Base-by-base conservation (phyloP, 2,113 vertebrate species). In the Tetrao urogallus region DNA sequence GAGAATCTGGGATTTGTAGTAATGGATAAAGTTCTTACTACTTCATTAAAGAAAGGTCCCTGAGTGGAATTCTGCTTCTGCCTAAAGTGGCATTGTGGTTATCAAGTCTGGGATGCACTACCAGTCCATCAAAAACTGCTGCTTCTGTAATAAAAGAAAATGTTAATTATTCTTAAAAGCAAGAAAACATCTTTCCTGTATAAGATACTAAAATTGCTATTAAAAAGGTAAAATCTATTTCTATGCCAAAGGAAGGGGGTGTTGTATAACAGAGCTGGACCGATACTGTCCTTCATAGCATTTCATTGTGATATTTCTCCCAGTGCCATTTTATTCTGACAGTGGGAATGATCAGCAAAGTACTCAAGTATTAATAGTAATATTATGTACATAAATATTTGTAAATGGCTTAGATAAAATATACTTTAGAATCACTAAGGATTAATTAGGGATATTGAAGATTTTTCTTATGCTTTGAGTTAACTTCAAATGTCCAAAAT, bases 1-100 rank as follows among this genome's bases (percentile, higher is more conserved):
- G 64, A 88, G 75, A 67, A 92, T 43, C 21, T 88, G 10, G 18
- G 28, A 40, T 91, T 89, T 92, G 52, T 71, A 94, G 56, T 60
- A 91, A 66, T 57, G 74, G 75, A 67, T 75, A 36, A 36, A 82
- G 36, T 92, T 89, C 70, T 80, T 83, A 42, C 36, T 48, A 28
- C 50, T 90, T 77, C 73, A 52, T 57, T 11, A 0, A 71, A 91
- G 43, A 94, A 89, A 76, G 4, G 13, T 8, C 73, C 24, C 58
- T 63, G 32, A 88, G 63, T 34, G 38, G 50, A 88, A 66, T 61
- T 86, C 65, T 45, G 27, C 16, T 78, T 65, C 30, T 48, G 52
- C 64, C 20, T 21, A 54, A 89, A 78, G 10, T 74, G 2, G 0
- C 1, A 0, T 6, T 70, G 34, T 48, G 52, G 32, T 71, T 24